These are phyloP conservation scores for Drosophila funebris DNA, from an alignment of 1,140 invertebrate species.

Conservation along the genomic window DNA sequence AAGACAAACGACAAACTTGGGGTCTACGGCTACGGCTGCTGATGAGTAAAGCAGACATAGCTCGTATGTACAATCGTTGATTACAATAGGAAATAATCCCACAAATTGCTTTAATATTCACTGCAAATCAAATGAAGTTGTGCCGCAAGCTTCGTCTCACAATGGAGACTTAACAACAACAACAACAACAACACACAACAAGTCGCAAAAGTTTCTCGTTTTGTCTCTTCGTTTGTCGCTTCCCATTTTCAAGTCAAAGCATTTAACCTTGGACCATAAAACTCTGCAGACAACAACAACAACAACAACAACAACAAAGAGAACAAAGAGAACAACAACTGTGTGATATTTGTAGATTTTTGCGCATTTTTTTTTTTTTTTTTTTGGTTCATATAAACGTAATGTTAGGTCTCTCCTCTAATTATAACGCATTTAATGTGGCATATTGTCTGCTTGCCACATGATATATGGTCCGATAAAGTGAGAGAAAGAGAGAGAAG, in stretches of 20 bases:
- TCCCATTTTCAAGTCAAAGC: constrained; percentile 64
- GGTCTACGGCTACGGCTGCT: not conserved
- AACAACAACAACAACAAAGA: constrained; percentile 38
- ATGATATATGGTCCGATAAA: constrained; percentile 56
- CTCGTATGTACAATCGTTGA: constrained; percentile 48
- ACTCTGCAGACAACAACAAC: constrained; percentile 67
- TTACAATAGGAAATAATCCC: constrained; percentile 83
- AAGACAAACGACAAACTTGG: too few relatives aligned
- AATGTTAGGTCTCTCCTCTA: constrained; percentile 60
- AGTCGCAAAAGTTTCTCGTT: constrained; percentile 71
- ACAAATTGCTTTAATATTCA: constrained; percentile 83
- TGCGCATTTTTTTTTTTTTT: too few relatives aligned
- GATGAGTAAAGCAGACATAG: constrained; percentile 28
- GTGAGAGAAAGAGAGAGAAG: not conserved
- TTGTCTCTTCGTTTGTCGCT: constrained; percentile 24
- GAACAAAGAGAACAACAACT: constrained; percentile 43
- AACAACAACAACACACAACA: constrained; percentile 53
- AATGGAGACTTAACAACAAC: constrained; percentile 33
- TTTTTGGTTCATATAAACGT: constrained; percentile 39
- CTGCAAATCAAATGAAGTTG: constrained; percentile 82
- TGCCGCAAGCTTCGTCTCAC: constrained; percentile 35
- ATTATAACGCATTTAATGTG: constrained; percentile 77
- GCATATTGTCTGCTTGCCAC: constrained; percentile 69
- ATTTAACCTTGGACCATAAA: constrained; percentile 83
- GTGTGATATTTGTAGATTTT: constrained; percentile 67